Evolutionary conservation across 2,113 vertebrate species (phyloP).

Genomic region (Xiphophorus couchianus): DNA sequence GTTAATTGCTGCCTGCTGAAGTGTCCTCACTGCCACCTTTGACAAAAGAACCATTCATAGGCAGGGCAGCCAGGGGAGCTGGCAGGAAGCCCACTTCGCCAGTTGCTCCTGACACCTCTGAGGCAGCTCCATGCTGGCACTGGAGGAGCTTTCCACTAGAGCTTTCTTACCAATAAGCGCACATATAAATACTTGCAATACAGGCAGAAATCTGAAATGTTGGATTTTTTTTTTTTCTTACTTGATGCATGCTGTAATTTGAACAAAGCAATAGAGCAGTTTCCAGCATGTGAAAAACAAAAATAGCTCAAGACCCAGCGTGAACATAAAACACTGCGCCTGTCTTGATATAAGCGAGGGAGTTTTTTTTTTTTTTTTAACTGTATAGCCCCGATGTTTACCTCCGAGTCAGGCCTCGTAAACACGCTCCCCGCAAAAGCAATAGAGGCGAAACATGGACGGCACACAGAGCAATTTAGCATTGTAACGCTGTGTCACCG

Average conservation of each 20-base stretch:
- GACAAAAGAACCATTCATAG: conserved; percentile 69
- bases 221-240: conserved; percentile 8
- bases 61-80: conserved; percentile 48
- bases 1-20: conserved; percentile 74
- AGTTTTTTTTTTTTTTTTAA: conserved; percentile 45
- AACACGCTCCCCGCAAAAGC: conserved; percentile 58
- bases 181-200: conserved; percentile 24
- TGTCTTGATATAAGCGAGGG: conserved; percentile 56
- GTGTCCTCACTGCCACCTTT: conserved; percentile 69
- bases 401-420: conserved; percentile 51
- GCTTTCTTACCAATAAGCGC: conserved; percentile 27
- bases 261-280: conserved; percentile 36
- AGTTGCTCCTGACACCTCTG: conserved; percentile 73
- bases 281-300: conserved; percentile 11
- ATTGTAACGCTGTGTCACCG: conserved; percentile 68
- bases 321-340: conserved; percentile 50
- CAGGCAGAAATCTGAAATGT: conserved; percentile 19
- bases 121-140: conserved; percentile 54
- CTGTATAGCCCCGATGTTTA: conserved; percentile 64
- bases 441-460: conserved; percentile 46
- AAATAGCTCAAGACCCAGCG: conserved; percentile 40
- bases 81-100: conserved; percentile 52
- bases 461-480: conserved; percentile 65
- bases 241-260: conserved; percentile 33
- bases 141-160: conserved; percentile 38